These are phyloP conservation scores for Orthosia gracilis DNA, from an alignment of 2,888 invertebrate genomes.

Conservation along the genomic window DNA sequence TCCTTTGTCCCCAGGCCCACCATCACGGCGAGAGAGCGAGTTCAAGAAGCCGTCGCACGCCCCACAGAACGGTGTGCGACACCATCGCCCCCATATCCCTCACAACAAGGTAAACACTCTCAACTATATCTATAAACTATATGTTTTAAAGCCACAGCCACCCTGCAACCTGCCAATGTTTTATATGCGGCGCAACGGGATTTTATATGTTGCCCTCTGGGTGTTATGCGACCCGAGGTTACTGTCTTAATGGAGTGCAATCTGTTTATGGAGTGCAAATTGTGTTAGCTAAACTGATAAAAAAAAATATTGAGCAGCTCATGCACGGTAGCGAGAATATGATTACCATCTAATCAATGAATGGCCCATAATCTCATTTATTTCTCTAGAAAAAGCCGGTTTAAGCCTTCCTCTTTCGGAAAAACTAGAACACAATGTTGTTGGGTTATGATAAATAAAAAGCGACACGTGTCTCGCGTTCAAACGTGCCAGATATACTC, in stretches of 20 bases:
- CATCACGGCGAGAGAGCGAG: slow-evolving; percentile 90
- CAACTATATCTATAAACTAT: slow-evolving; percentile 36
- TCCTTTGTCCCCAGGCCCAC: slow-evolving; percentile 83
- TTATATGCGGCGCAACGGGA: slow-evolving; percentile 44
- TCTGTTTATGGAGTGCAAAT: slow-evolving; percentile 26
- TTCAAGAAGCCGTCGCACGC: slow-evolving; percentile 92
- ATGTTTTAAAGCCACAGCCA: slow-evolving; percentile 40
- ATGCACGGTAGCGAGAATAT: not conserved
- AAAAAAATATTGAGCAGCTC: slow-evolving; percentile 6
- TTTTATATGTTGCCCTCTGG: slow-evolving; percentile 37
- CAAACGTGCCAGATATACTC: slow-evolving; percentile 63
- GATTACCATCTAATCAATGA: not conserved
- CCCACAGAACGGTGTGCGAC: slow-evolving; percentile 86
- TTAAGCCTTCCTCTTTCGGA: not conserved
- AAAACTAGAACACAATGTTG: slow-evolving; percentile 43
- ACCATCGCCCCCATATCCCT: slow-evolving; percentile 83
- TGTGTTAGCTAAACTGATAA: slow-evolving; percentile 6
- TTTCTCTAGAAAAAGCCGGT: slow-evolving; percentile 3
- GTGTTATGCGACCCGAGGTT: slow-evolving; percentile 39
- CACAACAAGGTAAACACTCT: slow-evolving; percentile 83
- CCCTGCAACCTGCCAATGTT: slow-evolving; percentile 44
- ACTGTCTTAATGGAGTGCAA: slow-evolving; percentile 42
- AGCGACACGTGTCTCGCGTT: slow-evolving; percentile 70
- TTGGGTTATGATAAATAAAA: slow-evolving; percentile 72
- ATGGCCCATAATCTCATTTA: not conserved